phyloP scores from a whole-genome alignment of 92 coral and sea anemone genomes.

The Plumapathes pennacea region DNA sequence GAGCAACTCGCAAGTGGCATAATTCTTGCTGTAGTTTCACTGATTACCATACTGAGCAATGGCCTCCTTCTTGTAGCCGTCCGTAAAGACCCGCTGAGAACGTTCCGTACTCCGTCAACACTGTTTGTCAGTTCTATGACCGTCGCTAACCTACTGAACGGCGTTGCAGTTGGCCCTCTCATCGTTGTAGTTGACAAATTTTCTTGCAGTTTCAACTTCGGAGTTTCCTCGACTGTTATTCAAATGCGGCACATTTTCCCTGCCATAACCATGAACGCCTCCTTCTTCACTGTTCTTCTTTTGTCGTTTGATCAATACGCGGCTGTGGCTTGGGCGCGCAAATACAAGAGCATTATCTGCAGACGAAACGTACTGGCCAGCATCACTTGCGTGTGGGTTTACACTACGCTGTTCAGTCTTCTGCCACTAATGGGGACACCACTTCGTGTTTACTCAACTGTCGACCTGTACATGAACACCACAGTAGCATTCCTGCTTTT shows the following conservation, averaged over 20 bases:
- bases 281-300: constrained; percentile 12
- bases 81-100: constrained; percentile 1
- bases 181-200: no score
- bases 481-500: constrained; percentile 1
- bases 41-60: constrained; percentile 4
- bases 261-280: constrained; percentile 3
- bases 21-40: no score
- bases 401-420: constrained; percentile 11
- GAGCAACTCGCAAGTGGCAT: no score
- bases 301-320: constrained; percentile 8
- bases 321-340: constrained; percentile 15
- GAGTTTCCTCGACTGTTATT: no score
- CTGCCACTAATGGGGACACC: constrained; percentile 1
- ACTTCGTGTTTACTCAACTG: background rate
- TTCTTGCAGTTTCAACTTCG: no score
- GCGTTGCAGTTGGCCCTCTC: constrained; percentile 5
- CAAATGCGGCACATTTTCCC: background rate
- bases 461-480: constrained; percentile 20
- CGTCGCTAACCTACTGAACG: constrained; percentile 7
- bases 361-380: background rate
- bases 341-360: constrained; percentile 8
- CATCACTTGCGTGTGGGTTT: constrained; percentile 3
- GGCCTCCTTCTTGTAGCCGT: constrained; percentile 4
- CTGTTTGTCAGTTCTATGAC: constrained; percentile 19
- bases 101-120: constrained; percentile 8